A percentile compares a stretch with the other conserved stretches of the same genome.
phyloP scores from a whole-genome alignment of 2,113 vertebrate species.

The Ia io region DNA sequence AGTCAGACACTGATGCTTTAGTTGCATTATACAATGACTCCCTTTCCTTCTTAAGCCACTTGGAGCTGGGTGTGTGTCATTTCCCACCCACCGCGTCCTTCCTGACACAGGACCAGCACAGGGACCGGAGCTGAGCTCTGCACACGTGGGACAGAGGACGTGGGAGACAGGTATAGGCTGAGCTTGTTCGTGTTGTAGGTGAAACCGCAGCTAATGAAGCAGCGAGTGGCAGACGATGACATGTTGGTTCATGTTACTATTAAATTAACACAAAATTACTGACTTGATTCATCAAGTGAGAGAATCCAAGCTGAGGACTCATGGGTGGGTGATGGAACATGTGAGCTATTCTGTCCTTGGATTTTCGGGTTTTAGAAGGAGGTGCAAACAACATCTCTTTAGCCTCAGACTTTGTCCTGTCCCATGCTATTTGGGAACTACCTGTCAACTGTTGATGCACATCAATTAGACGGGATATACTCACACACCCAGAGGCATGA shows the following conservation, averaged over 20 bases:
- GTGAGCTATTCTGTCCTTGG: conserved; percentile 27
- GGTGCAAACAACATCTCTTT: accelerated
- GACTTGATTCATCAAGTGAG: conserved; percentile 55
- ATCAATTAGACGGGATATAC: background rate
- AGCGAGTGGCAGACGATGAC: conserved; percentile 7
- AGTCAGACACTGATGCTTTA: background rate
- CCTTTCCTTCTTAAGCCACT: background rate
- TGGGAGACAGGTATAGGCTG: accelerated
- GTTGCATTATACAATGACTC: background rate
- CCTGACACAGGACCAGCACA: background rate
- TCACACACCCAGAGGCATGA: background rate
- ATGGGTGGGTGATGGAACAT: background rate
- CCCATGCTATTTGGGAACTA: background rate
- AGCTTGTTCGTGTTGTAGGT: conserved; percentile 25
- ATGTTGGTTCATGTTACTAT: conserved; percentile 51
- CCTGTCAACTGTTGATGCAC: conserved; percentile 13
- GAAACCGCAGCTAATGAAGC: background rate
- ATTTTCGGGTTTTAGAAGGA: conserved; percentile 43
- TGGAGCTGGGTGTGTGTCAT: background rate
- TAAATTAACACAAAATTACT: conserved; percentile 59
- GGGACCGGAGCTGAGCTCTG: background rate
- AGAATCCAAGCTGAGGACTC: conserved; percentile 35
- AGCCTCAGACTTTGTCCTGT: background rate
- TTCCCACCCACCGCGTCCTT: background rate
- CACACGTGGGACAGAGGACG: accelerated